Conservation (phyloP, 2,797 vertebrate species). For the Channallabes apus region DNA sequence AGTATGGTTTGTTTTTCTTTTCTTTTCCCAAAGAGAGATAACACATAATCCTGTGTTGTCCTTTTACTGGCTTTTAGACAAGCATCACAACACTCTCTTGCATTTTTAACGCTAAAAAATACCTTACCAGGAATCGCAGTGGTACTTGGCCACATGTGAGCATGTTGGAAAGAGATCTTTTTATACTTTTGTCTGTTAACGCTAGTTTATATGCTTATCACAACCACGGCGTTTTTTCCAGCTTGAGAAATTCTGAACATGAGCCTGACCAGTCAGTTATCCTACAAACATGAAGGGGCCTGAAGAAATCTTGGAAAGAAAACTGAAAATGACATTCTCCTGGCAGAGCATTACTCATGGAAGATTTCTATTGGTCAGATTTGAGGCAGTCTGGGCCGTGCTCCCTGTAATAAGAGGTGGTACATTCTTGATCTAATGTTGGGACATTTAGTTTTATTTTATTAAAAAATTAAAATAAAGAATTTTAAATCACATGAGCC, state of each 20-base stretch:
- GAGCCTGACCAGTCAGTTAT: background rate
- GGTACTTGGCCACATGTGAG: background rate
- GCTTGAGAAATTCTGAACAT: background rate
- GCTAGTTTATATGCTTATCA: background rate
- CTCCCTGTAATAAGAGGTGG: background rate
- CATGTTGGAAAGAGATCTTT: background rate
- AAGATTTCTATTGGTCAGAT: background rate
- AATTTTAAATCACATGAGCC: no score
- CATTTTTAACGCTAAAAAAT: background rate
- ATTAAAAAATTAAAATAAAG: no score
- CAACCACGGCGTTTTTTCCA: background rate
- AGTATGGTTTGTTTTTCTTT: background rate
- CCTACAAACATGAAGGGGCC: background rate
- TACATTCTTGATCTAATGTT: background rate
- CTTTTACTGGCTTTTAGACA: background rate
- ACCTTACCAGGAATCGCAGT: background rate
- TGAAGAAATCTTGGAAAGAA: background rate
- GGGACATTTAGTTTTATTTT: no score
- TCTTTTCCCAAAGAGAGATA: background rate
- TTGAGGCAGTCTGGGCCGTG: background rate
- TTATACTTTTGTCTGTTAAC: background rate
- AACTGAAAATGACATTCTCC: background rate
- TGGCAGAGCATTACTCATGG: background rate
- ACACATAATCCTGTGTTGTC: background rate
- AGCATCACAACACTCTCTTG: background rate